A percentile compares a stretch with the other conserved stretches of the same genome.
Conservation (phyloP, 2,113 vertebrate genomes). For the Oreotragus oreotragus region DNA sequence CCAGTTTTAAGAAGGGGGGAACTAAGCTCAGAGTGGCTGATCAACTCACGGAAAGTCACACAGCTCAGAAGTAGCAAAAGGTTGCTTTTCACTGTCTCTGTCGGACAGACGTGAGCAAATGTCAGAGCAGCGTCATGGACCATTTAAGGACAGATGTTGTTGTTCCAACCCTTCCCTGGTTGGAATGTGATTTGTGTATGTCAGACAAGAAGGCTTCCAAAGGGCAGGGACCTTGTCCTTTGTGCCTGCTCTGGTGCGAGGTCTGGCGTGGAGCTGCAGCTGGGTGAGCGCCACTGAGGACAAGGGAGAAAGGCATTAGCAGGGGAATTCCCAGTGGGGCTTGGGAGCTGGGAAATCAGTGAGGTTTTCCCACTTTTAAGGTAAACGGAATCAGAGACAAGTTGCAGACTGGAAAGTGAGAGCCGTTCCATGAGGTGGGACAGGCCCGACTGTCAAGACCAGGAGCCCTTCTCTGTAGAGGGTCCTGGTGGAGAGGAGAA, state of each 20-base stretch:
- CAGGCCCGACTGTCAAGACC: neutral
- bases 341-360: neutral
- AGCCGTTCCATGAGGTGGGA: too few species aligned
- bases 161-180: neutral
- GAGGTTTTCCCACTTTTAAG: neutral
- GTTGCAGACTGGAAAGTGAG: neutral
- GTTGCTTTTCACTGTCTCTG: neutral
- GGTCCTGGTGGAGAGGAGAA: neutral
- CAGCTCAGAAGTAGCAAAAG: neutral
- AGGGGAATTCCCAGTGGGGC: neutral
- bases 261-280: neutral
- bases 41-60: neutral
- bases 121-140: neutral
- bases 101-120: neutral
- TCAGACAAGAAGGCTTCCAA: neutral
- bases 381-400: neutral
- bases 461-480: neutral
- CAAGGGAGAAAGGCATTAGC: too few species aligned
- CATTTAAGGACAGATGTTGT: accelerated
- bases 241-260: neutral
- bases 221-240: neutral
- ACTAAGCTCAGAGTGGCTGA: neutral
- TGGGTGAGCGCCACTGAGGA: neutral
- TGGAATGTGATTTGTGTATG: accelerated
- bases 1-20: neutral